A percentile compares a stretch with the other conserved stretches of the same genome.
phyloP scores from a whole-genome alignment of 1,140 invertebrate species.

The Sycobia sp. region DNA sequence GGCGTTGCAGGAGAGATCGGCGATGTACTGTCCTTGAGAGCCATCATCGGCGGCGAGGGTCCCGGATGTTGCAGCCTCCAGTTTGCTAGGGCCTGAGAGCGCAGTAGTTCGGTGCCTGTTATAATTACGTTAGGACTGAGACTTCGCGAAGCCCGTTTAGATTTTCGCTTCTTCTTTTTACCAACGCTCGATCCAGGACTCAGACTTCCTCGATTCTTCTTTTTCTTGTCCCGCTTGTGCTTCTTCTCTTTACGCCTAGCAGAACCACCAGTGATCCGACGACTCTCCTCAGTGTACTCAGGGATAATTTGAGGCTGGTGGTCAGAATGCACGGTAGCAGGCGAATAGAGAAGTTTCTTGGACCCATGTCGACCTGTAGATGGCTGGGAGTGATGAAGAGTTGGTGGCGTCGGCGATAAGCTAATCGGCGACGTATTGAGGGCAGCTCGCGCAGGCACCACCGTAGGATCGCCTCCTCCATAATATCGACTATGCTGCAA shows the following conservation, averaged over 20 bases:
- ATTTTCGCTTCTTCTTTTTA: constrained; percentile 74
- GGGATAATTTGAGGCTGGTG: background rate
- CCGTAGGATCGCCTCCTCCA: constrained; percentile 55
- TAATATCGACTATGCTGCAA: constrained; percentile 62
- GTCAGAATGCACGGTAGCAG: constrained; percentile 29
- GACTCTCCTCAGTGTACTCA: constrained; percentile 24
- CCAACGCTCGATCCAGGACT: constrained; percentile 52
- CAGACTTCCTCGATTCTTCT: constrained; percentile 50
- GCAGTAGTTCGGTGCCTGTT: constrained; percentile 38
- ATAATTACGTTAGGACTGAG: constrained; percentile 61
- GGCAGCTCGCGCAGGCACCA: constrained; percentile 39
- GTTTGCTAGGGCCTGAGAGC: constrained; percentile 13
- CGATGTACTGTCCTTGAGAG: constrained; percentile 58
- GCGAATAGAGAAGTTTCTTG: constrained; percentile 12
- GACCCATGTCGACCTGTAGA: constrained; percentile 28
- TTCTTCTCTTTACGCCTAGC: constrained; percentile 67
- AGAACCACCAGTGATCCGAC: too few relatives aligned
- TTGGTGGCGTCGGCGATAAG: constrained; percentile 61
- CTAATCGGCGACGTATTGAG: constrained; percentile 60
- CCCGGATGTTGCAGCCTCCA: constrained; percentile 25
- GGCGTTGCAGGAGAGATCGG: constrained; percentile 69
- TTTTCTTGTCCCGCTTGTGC: constrained; percentile 73
- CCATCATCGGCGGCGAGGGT: constrained; percentile 47
- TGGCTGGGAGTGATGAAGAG: constrained; percentile 35
- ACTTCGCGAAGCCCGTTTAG: constrained; percentile 69